Conservation (phyloP, 1,140 invertebrate genomes). For the Meloidogyne chitwoodi region DNA sequence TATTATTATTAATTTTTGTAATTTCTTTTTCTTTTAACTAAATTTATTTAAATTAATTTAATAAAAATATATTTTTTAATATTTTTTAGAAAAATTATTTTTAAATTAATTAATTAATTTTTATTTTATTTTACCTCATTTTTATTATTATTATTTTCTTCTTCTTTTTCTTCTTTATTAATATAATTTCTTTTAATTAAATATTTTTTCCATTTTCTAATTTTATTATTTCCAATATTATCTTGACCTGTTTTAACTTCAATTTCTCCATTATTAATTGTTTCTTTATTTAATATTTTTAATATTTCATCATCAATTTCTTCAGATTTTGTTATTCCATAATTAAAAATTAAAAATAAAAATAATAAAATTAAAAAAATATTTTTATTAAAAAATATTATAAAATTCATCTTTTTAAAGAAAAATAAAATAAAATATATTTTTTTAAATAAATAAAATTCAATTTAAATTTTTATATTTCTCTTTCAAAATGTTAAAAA, state of each 20-base stretch:
- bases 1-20: neutral
- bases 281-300: neutral
- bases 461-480: neutral
- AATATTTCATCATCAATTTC: neutral
- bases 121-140: too few species aligned
- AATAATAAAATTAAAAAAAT: neutral
- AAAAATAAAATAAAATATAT: neutral
- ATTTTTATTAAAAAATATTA: neutral
- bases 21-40: too few species aligned
- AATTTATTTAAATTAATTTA: too few species aligned
- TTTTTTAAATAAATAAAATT: neutral
- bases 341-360: neutral
- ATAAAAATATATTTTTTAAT: too few species aligned
- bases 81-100: too few species aligned
- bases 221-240: neutral
- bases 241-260: neutral
- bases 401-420: neutral
- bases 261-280: conserved; percentile 1
- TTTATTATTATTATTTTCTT: neutral
- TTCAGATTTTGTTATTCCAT: neutral
- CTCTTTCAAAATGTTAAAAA: too few species aligned
- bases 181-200: neutral
- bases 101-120: too few species aligned
- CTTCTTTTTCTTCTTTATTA: neutral
- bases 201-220: neutral